Base-by-base conservation (phyloP, 2,113 vertebrate genomes). In the Chloebia gouldiae region DNA sequence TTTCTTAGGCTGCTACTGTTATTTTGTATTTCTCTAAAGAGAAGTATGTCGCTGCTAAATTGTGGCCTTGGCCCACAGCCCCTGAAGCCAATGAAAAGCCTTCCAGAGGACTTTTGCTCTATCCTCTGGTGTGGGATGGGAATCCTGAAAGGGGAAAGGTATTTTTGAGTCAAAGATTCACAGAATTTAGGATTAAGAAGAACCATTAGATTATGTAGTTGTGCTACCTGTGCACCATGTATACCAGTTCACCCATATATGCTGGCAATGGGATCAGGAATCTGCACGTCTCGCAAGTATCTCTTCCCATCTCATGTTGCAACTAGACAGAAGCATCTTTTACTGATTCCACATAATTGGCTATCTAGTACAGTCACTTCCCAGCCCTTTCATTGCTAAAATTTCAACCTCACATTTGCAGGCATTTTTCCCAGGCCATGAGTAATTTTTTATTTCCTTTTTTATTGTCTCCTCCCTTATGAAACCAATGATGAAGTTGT, bases 401-500 rank as follows among this genome's bases (percentile, higher is more conserved):
- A n/a, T 79, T 73, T 45, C 44, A 85, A 11, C 10, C 17, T 75
- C 31, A 61, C 5, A 14, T 64, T 75, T 87, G 18, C 44, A 89
- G 70, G 13, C 23, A 72, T 77, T 70, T 76, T 92, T 63, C 42
- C 63, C 63, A 70, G 18, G 2, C 50, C 40, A 33, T 90, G 37
- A 80, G 18, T 61, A 78, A 61, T 39, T 51, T 86, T 88, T 82
- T 85, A 88, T 73, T 95, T 39, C 71, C 68, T 63, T 50, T 25
- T 63, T 85, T 84, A 53, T 53, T 73, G 40, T 82, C 50, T 83
- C 23, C 59, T 88, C 19, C 63, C 23, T 70, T 42, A 72, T 15
- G 66, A 81, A 61, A 68, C 33, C 2, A 1, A 45, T 3, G 2
- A 11, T 88, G 68, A 50, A 66, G 68, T 6, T 73, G 66, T 80